Percentiles rank a stretch among this genome's conserved stretches.
These are phyloP conservation scores for Coenobita brevimanus DNA, from an alignment of 1,140 invertebrate species.

Conservation along the genomic window DNA sequence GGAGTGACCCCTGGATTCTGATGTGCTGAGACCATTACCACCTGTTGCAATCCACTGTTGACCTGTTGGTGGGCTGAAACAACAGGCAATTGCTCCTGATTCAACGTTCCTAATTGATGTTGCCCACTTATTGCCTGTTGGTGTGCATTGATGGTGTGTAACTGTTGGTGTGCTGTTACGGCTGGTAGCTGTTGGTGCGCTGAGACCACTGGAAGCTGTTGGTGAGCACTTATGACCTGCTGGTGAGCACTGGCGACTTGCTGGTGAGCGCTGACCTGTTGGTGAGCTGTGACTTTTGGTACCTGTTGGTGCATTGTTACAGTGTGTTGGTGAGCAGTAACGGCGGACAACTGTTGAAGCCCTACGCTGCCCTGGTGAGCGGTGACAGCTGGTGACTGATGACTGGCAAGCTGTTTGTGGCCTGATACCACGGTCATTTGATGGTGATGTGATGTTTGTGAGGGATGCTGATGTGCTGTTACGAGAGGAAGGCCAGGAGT, in stretches of 20 bases:
- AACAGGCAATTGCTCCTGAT: slow-evolving; percentile 32
- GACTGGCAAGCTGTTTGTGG: slow-evolving; percentile 30
- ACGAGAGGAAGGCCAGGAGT: too few relatives aligned
- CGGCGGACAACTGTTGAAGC: slow-evolving; percentile 19
- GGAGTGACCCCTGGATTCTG: too few relatives aligned
- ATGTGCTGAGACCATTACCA: too few relatives aligned
- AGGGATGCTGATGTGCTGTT: background rate
- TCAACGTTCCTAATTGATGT: too few relatives aligned
- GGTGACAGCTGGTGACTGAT: slow-evolving; percentile 46
- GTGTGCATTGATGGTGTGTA: too few relatives aligned
- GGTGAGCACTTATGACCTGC: background rate
- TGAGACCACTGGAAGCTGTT: slow-evolving; percentile 15
- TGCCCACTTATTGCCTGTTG: too few relatives aligned
- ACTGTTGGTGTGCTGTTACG: background rate
- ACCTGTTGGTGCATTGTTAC: slow-evolving; percentile 34
- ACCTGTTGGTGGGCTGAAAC: slow-evolving; percentile 38
- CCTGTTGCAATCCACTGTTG: slow-evolving; percentile 26
- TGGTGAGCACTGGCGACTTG: slow-evolving; percentile 28
- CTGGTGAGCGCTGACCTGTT: slow-evolving; percentile 38
- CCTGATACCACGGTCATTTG: background rate
- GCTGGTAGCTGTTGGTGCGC: slow-evolving; percentile 31
- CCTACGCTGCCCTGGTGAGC: too few relatives aligned
- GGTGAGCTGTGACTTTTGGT: slow-evolving; percentile 29
- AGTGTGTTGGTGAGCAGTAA: slow-evolving; percentile 41
- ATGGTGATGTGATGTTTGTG: slow-evolving; percentile 19